Evolutionary conservation across 1,140 invertebrate genomes (phyloP), one percentile per base, ranked within the genome.

Genomic region (Procambarus clarkii): DNA sequence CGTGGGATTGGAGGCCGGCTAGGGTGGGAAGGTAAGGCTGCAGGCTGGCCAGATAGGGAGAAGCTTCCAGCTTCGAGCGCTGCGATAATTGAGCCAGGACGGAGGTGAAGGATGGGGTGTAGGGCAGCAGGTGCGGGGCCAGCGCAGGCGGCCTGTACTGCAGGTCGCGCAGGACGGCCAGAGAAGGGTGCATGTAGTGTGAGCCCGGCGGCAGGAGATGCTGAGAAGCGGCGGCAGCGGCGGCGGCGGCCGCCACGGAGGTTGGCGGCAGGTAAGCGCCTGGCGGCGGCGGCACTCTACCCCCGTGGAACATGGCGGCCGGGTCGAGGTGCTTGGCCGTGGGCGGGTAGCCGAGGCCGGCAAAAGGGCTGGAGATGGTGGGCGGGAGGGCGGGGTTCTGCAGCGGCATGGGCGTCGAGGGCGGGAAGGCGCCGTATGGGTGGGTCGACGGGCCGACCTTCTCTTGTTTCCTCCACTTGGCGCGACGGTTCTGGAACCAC

Each of bases 381-480:
- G 91, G 91, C 13, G 92, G 92, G 69, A 93, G 87, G 71, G 89
- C 71, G 15, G 92, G 92, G 69, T 80, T 86, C 82, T 93, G 92
- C 18, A 93, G 91, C 8, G 84, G 92, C 50, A 93, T 81, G 48
- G 92, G 88, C n/a, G 90, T 83, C 7, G 92, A 93, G 2, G 92
- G 81, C n/a, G 90, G 90, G 87, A 93, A 93, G 87, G 91, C 81
- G 13, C 92, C 92, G 82, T 92, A 93, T 11, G 93, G 93, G 50
- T 93, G 93, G 5, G 89, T 91, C n/a, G 92, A 92, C 1, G 93
- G 93, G n/a, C 93, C 98, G 94, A 98, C 98, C 86, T 93, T 96
- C 94, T 99, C 98, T 94, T 99, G 98, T 95, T 99, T 99, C 44
- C 98, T 95, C 94, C 98, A 98, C 94, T 98, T 99, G 0, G 98